Evolutionary conservation across 2,113 vertebrate species (phyloP).

Genomic region (Panthera leo): DNA sequence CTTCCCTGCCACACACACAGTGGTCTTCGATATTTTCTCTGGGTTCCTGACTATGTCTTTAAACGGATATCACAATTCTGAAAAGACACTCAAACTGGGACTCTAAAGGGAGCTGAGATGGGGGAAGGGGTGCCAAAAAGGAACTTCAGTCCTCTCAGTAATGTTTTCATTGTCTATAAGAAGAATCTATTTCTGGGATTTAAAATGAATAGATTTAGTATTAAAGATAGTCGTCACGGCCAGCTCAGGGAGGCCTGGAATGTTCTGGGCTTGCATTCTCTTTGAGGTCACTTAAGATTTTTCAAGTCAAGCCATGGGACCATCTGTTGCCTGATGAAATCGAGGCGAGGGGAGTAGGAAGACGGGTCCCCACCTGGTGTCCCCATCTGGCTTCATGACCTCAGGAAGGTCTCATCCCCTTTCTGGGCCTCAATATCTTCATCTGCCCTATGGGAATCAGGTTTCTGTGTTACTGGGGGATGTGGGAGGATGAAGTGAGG

Average conservation of each 20-base stretch:
- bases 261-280: constrained; percentile 37
- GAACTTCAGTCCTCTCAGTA: background rate
- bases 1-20: background rate
- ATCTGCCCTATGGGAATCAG: constrained; percentile 54
- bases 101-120: background rate
- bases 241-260: constrained; percentile 36
- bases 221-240: background rate
- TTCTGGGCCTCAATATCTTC: constrained; percentile 53
- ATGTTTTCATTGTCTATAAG: constrained; percentile 9
- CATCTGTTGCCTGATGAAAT: constrained; percentile 72
- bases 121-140: background rate
- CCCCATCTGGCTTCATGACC: constrained; percentile 70
- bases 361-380: constrained; percentile 51
- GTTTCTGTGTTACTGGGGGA: background rate
- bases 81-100: background rate
- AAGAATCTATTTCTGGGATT: background rate
- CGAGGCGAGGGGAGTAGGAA: background rate
- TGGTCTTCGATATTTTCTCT: background rate
- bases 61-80: background rate
- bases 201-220: background rate
- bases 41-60: background rate
- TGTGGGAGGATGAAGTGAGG: constrained; percentile 58
- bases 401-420: background rate
- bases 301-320: constrained; percentile 57
- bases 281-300: constrained; percentile 58